A percentile compares a stretch with the other conserved stretches of the same genome.
phyloP scores from a whole-genome alignment of 2,888 invertebrate species.

The Diadegma fenestrale region DNA sequence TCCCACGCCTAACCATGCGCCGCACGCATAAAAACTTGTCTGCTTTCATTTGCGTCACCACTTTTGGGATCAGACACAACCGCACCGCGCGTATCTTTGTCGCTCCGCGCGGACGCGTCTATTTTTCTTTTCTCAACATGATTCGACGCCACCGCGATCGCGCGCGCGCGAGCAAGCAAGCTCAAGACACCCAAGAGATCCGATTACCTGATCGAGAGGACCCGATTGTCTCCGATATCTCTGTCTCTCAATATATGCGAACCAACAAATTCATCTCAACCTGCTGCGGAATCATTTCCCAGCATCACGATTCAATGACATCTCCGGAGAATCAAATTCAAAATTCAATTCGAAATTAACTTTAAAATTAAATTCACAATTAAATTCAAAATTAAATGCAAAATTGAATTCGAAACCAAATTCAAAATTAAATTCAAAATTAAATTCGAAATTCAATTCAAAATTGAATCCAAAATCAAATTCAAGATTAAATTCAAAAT shows the following conservation, averaged over 20 bases:
- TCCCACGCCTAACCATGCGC: slow-evolving; percentile 73
- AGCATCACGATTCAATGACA: background rate
- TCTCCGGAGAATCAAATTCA: too few species aligned
- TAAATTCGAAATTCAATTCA: too few species aligned
- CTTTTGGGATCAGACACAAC: slow-evolving; percentile 69
- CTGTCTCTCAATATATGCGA: background rate
- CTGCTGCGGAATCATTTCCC: background rate
- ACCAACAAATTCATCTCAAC: background rate
- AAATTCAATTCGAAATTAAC: too few species aligned
- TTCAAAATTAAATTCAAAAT: too few species aligned
- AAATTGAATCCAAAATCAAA: too few species aligned
- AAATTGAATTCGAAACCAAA: too few species aligned
- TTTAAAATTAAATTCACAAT: too few species aligned
- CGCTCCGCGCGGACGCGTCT: slow-evolving; percentile 10
- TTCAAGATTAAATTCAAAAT: too few species aligned
- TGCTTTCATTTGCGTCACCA: slow-evolving; percentile 73
- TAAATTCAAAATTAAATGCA: too few species aligned
- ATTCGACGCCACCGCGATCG: slow-evolving; percentile 53
- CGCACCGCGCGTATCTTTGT: slow-evolving; percentile 69
- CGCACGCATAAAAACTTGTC: slow-evolving; percentile 69
- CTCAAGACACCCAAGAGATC: slow-evolving; percentile 69
- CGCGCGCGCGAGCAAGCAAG: background rate
- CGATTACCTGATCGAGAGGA: slow-evolving; percentile 72
- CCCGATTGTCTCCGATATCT: slow-evolving; percentile 68
- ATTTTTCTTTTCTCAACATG: slow-evolving; percentile 6